phyloP scores from a whole-genome alignment of 2,888 invertebrate species.

The Synanthedon tipuliformis region DNA sequence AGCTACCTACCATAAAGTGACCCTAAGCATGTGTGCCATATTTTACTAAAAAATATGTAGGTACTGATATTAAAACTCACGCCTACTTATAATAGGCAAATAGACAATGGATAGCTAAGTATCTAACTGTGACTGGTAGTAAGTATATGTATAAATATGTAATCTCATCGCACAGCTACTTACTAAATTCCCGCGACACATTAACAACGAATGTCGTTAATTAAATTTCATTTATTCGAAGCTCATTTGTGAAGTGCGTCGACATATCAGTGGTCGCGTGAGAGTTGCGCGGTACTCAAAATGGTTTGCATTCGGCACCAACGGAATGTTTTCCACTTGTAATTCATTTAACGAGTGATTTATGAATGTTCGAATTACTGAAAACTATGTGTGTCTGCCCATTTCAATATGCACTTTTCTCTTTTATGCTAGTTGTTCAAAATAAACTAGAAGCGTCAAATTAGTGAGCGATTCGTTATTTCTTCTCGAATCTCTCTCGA shows the following conservation, averaged over 20 bases:
- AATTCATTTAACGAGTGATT: slow-evolving; percentile 70
- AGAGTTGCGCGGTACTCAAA: slow-evolving; percentile 36
- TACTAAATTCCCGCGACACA: not conserved
- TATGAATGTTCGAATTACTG: slow-evolving; percentile 64
- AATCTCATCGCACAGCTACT: no score
- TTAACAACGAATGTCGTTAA: slow-evolving; percentile 22
- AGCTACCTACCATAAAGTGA: not conserved
- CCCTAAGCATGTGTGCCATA: no score
- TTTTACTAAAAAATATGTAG: no score
- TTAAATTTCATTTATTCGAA: slow-evolving; percentile 49
- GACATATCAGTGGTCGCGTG: slow-evolving; percentile 28
- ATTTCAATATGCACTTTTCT: slow-evolving; percentile 2
- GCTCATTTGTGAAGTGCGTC: slow-evolving; percentile 47
- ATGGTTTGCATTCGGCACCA: slow-evolving; percentile 42
- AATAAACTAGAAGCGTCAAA: no score
- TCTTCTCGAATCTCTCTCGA: no score
- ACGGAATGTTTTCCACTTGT: slow-evolving; percentile 63
- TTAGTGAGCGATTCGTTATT: no score
- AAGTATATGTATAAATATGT: no score
- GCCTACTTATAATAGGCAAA: no score
- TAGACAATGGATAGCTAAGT: no score
- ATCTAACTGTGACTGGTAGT: no score
- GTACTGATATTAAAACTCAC: no score
- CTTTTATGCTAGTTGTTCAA: no score
- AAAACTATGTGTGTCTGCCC: slow-evolving; percentile 44